Percentiles rank a stretch among this genome's conserved stretches.
These are phyloP conservation scores for Umimayanthus chanpuru DNA, from an alignment of 92 coral and sea anemone species.

Conservation along the genomic window DNA sequence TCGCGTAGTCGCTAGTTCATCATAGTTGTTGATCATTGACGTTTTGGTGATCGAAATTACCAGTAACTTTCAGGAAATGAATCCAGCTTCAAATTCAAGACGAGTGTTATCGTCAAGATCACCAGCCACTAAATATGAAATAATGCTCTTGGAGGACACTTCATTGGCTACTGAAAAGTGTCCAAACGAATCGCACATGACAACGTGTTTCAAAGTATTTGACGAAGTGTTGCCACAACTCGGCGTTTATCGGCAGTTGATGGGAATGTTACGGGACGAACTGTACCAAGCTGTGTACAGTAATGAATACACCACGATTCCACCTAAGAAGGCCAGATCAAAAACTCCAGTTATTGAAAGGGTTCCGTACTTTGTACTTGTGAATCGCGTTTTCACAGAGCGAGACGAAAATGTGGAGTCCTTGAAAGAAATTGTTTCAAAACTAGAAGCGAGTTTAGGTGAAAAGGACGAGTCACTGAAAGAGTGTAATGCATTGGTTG, in stretches of 20 bases:
- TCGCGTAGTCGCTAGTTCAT: no score
- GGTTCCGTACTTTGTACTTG: slow-evolving; percentile 86
- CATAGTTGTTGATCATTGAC: background rate
- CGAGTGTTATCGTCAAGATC: slow-evolving; percentile 89
- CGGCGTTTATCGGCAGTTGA: slow-evolving; percentile 86
- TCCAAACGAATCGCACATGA: slow-evolving; percentile 75
- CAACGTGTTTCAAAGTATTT: slow-evolving; percentile 86
- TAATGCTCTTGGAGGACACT: slow-evolving; percentile 82
- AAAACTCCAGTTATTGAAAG: slow-evolving; percentile 81
- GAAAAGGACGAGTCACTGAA: slow-evolving; percentile 52
- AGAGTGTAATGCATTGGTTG: slow-evolving; percentile 50
- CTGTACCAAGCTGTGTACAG: slow-evolving; percentile 94
- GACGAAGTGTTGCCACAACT: slow-evolving; percentile 85
- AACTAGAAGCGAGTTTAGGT: slow-evolving; percentile 57
- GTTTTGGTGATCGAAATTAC: background rate
- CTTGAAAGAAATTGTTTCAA: slow-evolving; percentile 63
- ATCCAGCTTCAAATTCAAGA: slow-evolving; percentile 43
- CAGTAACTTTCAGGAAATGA: slow-evolving; percentile 25
- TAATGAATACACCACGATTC: slow-evolving; percentile 81
- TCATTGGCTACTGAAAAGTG: slow-evolving; percentile 60
- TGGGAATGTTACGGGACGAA: slow-evolving; percentile 87
- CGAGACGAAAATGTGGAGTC: slow-evolving; percentile 81
- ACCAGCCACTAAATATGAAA: slow-evolving; percentile 91
- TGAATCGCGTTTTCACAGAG: slow-evolving; percentile 78
- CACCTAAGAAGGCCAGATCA: slow-evolving; percentile 63